phyloP scores from a whole-genome alignment of 2,113 vertebrate species.

The Danionella cerebrum region DNA sequence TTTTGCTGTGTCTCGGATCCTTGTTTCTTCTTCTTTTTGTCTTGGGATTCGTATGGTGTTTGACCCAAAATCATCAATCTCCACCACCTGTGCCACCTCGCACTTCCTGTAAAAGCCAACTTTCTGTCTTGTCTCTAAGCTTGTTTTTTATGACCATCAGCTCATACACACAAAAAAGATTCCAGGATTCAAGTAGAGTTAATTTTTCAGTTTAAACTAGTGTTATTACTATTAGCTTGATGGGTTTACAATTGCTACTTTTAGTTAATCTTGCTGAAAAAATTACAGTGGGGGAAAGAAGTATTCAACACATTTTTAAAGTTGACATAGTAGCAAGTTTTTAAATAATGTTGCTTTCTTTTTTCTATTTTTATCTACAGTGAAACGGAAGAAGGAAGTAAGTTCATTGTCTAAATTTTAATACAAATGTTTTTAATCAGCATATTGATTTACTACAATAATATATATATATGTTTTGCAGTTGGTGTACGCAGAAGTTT shows the following conservation, averaged over 20 bases:
- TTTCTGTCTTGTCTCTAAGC: background rate
- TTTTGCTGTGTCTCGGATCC: constrained; percentile 40
- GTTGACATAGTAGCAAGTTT: background rate
- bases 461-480: constrained; percentile 17
- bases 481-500: constrained; percentile 56
- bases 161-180: too few species aligned
- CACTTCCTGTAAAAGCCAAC: constrained; percentile 6
- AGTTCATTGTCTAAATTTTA: background rate
- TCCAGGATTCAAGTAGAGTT: too few species aligned
- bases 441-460: background rate
- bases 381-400: constrained; percentile 47
- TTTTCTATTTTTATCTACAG: constrained; percentile 22
- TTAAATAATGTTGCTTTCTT: background rate
- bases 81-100: constrained; percentile 19
- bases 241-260: too few species aligned
- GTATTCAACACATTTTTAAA: too few species aligned
- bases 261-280: too few species aligned
- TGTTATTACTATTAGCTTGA: too few species aligned
- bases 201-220: too few species aligned
- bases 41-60: constrained; percentile 42
- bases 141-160: background rate
- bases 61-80: background rate
- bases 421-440: background rate
- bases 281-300: too few species aligned
- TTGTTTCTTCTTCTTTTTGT: constrained; percentile 43